Evolutionary conservation across 2,888 invertebrate genomes (phyloP), one percentile per base, ranked within the genome.

Genomic region (Leptinotarsa juncta): DNA sequence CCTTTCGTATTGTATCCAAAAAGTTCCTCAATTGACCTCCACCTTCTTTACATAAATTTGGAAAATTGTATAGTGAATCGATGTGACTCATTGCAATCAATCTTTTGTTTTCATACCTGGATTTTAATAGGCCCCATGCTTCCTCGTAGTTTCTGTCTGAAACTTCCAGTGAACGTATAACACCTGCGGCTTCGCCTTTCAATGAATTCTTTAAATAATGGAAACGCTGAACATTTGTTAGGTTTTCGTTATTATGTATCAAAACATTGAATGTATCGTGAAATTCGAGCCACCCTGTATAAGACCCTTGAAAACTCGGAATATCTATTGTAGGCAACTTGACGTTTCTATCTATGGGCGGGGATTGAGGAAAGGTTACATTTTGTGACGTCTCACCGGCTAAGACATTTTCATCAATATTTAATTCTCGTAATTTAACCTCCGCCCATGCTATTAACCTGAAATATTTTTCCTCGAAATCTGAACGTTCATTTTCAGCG

Each of bases 221-320:
- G 66, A 50, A 71, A 23, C 53, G 18, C 53, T 71, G 71, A 53
- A 53, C 42, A 65, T 65, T 20, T 16, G 26, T 50, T 53, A 71
- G 32, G 16, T 50, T n/a, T n/a, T 3, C 5, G 32, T 71, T 71
- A 5, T 10, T 53, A 53, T 71, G 65, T n/a, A 71, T 62, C 49
- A 70, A 49, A 7, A 23, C 51, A 15, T 65, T 70, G 16, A 70
- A 70, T 3, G 51, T 70, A n/a, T 70, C 65, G 20, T 62, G 49
- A 49, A 70, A 70, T 62, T 49, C 53, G 32, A 49, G 49, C 72
- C 67, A 72, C 18, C 42, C 67, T 14, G 20, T 32, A 55, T 72
- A 72, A 16, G 55, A 53, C 15, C 68, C 72, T 2, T 53, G 32
- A 72, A 72, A 26, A 26, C 26, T 26, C 26, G 26, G 26, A 4